These are phyloP conservation scores for Tiaroga cobitis DNA, from an alignment of 2,797 vertebrate genomes.

Conservation along the genomic window DNA sequence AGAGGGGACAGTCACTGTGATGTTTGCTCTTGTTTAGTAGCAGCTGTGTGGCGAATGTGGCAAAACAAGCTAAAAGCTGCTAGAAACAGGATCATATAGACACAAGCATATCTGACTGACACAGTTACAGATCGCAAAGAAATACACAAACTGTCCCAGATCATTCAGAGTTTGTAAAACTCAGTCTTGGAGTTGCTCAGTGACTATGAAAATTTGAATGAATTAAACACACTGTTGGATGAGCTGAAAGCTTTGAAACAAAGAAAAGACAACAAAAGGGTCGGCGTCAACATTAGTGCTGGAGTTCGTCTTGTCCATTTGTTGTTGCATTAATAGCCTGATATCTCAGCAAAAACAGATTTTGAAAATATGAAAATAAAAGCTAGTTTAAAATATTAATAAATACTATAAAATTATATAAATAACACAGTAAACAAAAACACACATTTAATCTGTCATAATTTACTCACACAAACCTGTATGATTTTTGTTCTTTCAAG, in stretches of 20 bases:
- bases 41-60: slow-evolving; percentile 30
- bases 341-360: neutral
- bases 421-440: too few species aligned
- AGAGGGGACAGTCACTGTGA: slow-evolving; percentile 28
- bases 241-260: neutral
- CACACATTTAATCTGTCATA: too few species aligned
- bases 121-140: neutral
- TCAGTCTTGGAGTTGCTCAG: neutral
- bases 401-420: too few species aligned
- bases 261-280: neutral
- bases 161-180: neutral
- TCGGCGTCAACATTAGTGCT: neutral
- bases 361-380: neutral
- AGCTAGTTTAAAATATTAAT: too few species aligned
- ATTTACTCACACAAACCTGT: neutral
- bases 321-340: too few species aligned
- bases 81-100: neutral
- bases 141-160: neutral
- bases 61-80: slow-evolving; percentile 6
- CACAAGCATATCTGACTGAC: neutral
- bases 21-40: slow-evolving; percentile 16
- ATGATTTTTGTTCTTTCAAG: neutral
- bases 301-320: neutral
- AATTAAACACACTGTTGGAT: neutral
- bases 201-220: neutral